phyloP scores from a whole-genome alignment of 2,888 invertebrate genomes.

The Trissoscelio sp. region DNA sequence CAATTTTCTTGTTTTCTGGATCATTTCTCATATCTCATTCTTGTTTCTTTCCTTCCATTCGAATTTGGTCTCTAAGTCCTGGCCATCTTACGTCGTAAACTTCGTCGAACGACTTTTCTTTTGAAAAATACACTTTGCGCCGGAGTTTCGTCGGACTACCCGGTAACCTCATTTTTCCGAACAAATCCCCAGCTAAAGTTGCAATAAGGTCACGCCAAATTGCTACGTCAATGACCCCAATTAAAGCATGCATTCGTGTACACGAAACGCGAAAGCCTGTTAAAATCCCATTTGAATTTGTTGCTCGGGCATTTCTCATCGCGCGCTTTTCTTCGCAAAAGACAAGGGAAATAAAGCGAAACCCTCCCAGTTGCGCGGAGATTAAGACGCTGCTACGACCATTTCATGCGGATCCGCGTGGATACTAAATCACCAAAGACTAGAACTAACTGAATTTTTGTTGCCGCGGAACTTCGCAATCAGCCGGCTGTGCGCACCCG shows the following conservation, averaged over 20 bases:
- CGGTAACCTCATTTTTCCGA: constrained; percentile 17
- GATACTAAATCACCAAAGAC: constrained; percentile 60
- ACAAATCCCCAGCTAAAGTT: constrained; percentile 28
- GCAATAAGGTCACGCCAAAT: constrained; percentile 28
- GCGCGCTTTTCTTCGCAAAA: background rate
- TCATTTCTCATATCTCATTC: background rate
- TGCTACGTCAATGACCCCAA: constrained; percentile 26
- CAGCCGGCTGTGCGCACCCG: constrained; percentile 37
- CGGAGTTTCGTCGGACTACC: background rate
- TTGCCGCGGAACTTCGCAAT: constrained; percentile 59
- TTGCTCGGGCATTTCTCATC: background rate
- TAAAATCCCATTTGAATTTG: constrained; percentile 8
- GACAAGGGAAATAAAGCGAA: constrained; percentile 14
- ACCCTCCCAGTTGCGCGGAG: constrained; percentile 32
- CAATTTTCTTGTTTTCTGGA: no score
- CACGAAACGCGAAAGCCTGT: constrained; percentile 13
- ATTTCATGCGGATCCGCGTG: constrained; percentile 35
- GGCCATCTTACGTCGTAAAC: constrained; percentile 29
- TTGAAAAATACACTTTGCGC: constrained; percentile 15
- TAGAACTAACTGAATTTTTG: constrained; percentile 58
- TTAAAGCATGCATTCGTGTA: constrained; percentile 11
- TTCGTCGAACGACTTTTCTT: constrained; percentile 31
- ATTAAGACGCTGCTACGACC: constrained; percentile 57
- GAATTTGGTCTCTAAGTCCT: constrained; percentile 20
- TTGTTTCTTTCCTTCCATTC: constrained; percentile 21